These are phyloP conservation scores for Drosophila guanche DNA, from an alignment of 1,140 invertebrate species.

Conservation along the genomic window DNA sequence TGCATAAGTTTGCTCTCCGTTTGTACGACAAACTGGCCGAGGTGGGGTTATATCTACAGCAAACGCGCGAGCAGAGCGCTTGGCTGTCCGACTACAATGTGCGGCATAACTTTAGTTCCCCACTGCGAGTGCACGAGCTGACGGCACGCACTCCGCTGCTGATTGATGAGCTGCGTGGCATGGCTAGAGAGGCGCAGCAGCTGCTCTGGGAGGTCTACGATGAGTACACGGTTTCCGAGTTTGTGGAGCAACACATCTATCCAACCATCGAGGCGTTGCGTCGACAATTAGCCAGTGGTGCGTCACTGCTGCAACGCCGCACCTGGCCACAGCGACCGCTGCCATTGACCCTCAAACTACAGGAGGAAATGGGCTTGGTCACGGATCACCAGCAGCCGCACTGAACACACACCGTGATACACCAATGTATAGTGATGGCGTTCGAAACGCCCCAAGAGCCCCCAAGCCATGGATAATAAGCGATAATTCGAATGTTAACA, in stretches of 20 bases:
- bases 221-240: slow-evolving; percentile 88
- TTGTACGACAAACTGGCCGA: slow-evolving; percentile 85
- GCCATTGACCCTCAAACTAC: slow-evolving; percentile 58
- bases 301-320: slow-evolving; percentile 77
- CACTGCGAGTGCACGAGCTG: slow-evolving; percentile 89
- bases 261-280: slow-evolving; percentile 84
- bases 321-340: slow-evolving; percentile 83
- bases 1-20: slow-evolving; percentile 86
- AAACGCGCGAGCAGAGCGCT: slow-evolving; percentile 83
- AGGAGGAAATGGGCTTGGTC: slow-evolving; percentile 62
- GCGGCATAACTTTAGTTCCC: slow-evolving; percentile 90
- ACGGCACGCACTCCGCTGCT: slow-evolving; percentile 87
- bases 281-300: slow-evolving; percentile 83
- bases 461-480: slow-evolving; percentile 42
- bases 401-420: slow-evolving; percentile 19
- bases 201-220: slow-evolving; percentile 89
- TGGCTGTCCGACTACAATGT: slow-evolving; percentile 93
- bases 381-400: slow-evolving; percentile 32
- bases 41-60: slow-evolving; percentile 82
- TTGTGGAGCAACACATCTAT: slow-evolving; percentile 87
- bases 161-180: slow-evolving; percentile 86
- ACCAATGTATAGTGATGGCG: slow-evolving; percentile 32
- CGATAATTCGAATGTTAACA: slow-evolving; percentile 50
- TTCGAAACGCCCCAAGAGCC: slow-evolving; percentile 57
- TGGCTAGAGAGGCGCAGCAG: slow-evolving; percentile 87